Percentiles rank a stretch among this genome's conserved stretches.
Conservation (phyloP, 2,113 vertebrate species). For the Xiphorhynchus elegans region DNA sequence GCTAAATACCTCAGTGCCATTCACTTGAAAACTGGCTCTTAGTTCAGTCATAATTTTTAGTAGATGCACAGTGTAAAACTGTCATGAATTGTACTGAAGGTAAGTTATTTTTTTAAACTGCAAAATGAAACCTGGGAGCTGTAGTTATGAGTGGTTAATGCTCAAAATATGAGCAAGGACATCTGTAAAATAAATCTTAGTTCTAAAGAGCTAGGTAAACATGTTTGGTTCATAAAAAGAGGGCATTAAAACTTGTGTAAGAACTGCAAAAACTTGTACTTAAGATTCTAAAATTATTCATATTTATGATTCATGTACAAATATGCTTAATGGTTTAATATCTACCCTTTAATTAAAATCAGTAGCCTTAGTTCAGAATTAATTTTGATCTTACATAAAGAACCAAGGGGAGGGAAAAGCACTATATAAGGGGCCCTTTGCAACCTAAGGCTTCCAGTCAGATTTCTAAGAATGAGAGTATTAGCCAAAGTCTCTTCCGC, state of each 20-base stretch:
- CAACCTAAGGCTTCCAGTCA: not conserved
- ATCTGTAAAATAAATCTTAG: not conserved
- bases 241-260: not conserved
- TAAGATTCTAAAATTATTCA: not conserved
- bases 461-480: not conserved
- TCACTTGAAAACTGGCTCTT: conserved; percentile 31
- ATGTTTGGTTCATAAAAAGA: not conserved
- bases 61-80: not conserved
- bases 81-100: not conserved
- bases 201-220: not conserved
- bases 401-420: not conserved
- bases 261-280: not conserved
- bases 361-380: not conserved
- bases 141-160: not conserved
- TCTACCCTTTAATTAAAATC: not conserved
- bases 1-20: conserved; percentile 50
- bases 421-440: not conserved
- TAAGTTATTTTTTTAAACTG: not conserved
- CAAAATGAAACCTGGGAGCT: not conserved
- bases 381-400: not conserved
- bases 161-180: not conserved
- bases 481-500: not conserved
- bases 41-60: not conserved
- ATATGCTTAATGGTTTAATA: not conserved
- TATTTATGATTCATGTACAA: not conserved